Conservation (phyloP, 1,140 invertebrate species). For the Drosophila kohkoa region DNA sequence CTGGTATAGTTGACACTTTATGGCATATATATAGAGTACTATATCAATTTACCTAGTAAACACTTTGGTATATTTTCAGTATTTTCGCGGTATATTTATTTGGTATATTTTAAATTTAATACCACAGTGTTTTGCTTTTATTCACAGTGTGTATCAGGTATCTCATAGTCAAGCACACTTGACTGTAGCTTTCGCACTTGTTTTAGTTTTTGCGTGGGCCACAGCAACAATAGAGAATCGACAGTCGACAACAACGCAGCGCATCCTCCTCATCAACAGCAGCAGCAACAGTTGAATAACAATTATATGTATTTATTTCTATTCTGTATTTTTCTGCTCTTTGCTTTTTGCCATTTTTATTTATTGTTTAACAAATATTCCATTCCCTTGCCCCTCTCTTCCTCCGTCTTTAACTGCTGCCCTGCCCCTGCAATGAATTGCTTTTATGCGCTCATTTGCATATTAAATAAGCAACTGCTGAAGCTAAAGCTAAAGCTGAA, state of each 20-base stretch:
- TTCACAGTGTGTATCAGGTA: too few species aligned
- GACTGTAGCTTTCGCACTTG: too few species aligned
- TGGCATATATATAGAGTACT: too few species aligned
- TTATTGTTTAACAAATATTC: slow-evolving; percentile 78
- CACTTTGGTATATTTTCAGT: too few species aligned
- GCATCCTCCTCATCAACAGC: slow-evolving; percentile 66
- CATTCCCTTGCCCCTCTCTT: neutral
- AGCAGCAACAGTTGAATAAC: slow-evolving; percentile 62
- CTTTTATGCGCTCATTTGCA: slow-evolving; percentile 83
- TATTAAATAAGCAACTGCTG: slow-evolving; percentile 74
- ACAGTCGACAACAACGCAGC: slow-evolving; percentile 52
- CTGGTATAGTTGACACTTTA: too few species aligned
- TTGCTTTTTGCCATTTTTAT: slow-evolving; percentile 66
- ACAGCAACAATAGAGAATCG: slow-evolving; percentile 2
- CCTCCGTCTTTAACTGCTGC: slow-evolving; percentile 8
- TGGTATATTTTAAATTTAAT: too few species aligned
- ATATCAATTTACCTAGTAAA: too few species aligned
- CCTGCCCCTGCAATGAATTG: slow-evolving; percentile 75
- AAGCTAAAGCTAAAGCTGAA: slow-evolving; percentile 16
- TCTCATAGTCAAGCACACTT: too few species aligned
- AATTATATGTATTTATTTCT: slow-evolving; percentile 56
- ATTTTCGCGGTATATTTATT: too few species aligned
- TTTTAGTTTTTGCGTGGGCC: neutral
- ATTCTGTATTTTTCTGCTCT: slow-evolving; percentile 25
- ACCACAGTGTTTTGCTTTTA: too few species aligned